Evolutionary conservation across 2,888 invertebrate genomes (phyloP).

Genomic region (Onthophagus sagittarius): DNA sequence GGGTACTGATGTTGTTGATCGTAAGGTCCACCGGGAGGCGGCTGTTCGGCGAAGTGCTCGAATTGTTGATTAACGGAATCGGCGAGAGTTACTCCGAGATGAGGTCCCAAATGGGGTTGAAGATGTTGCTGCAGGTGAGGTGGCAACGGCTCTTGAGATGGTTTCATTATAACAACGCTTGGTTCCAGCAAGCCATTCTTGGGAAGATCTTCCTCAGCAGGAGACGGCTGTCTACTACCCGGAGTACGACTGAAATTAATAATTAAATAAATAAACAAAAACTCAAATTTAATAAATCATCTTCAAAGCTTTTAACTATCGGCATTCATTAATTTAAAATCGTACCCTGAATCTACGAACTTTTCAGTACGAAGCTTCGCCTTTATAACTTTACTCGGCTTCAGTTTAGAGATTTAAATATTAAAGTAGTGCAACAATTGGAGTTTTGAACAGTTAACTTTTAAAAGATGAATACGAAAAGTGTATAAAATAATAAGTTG

Average conservation of each 20-base stretch:
- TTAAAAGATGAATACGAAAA: background rate
- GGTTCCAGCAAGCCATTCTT: constrained; percentile 52
- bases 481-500: background rate
- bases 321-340: background rate
- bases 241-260: constrained; percentile 71
- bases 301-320: background rate
- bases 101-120: constrained; percentile 52
- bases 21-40: constrained; percentile 29
- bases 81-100: constrained; percentile 47
- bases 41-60: constrained; percentile 44
- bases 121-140: constrained; percentile 44
- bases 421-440: background rate
- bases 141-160: constrained; percentile 50
- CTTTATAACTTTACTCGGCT: background rate
- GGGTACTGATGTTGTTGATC: constrained; percentile 36
- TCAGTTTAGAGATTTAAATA: background rate
- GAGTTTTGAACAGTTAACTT: background rate
- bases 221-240: constrained; percentile 88
- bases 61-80: constrained; percentile 50
- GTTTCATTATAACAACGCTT: constrained; percentile 54
- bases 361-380: background rate
- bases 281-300: no score
- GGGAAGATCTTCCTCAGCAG: constrained; percentile 76
- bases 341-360: background rate
- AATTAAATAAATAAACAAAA: background rate